Evolutionary conservation across 2,113 vertebrate species (phyloP).

Genomic region (Stigmatopora nigra): DNA sequence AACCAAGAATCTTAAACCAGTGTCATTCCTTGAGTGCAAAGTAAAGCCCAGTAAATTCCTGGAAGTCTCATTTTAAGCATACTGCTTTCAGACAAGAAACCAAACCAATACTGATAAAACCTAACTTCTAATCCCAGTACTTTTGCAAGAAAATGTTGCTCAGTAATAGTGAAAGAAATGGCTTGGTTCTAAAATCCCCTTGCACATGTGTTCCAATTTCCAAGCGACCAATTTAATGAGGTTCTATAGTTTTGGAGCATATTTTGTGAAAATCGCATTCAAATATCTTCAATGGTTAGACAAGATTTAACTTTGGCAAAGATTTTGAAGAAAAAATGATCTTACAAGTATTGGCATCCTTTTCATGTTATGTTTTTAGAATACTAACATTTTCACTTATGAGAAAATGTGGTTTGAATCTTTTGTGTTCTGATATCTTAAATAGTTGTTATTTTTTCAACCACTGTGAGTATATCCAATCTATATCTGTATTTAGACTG

Average conservation of each 20-base stretch:
- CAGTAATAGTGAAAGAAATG: background rate
- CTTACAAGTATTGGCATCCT: too few species aligned
- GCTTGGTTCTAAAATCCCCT: background rate
- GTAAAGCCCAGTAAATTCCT: background rate
- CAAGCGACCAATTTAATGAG: background rate
- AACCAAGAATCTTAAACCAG: background rate
- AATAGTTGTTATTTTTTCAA: background rate
- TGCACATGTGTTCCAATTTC: background rate
- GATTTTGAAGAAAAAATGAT: slow-evolving; percentile 25
- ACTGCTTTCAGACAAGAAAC: background rate
- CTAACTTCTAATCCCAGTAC: background rate
- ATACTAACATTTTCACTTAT: background rate
- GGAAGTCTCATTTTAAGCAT: background rate
- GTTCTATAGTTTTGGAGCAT: background rate
- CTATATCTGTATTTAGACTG: slow-evolving; percentile 2
- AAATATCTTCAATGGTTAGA: background rate
- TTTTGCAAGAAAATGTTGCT: background rate
- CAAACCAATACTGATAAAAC: background rate
- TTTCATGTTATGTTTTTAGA: background rate
- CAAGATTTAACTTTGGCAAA: slow-evolving; percentile 18
- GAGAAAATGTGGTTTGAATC: background rate
- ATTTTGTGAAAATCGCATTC: background rate
- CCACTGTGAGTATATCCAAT: slow-evolving; percentile 1
- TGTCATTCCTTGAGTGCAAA: background rate
- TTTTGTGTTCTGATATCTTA: background rate